phyloP scores from a whole-genome alignment of 1,140 invertebrate species.

The Drusus annulatus region DNA sequence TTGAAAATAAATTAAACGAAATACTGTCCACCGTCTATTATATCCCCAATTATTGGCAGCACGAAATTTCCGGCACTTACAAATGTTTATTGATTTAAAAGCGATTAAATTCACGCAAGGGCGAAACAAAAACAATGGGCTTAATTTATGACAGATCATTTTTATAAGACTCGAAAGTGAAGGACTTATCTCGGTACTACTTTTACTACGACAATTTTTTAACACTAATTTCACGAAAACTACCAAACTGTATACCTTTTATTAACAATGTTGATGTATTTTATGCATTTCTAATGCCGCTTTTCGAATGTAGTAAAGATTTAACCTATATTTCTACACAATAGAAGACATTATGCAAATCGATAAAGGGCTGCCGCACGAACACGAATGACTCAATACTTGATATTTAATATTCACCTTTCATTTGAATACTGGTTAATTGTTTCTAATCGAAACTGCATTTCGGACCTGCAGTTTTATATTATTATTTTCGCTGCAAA shows the following conservation, averaged over 20 bases:
- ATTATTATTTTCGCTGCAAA: slow-evolving; percentile 20
- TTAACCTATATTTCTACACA: slow-evolving; percentile 51
- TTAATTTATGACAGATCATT: slow-evolving; percentile 29
- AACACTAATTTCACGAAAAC: neutral
- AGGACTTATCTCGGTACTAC: neutral
- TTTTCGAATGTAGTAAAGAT: slow-evolving; percentile 1
- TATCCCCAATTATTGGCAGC: neutral
- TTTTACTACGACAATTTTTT: too few relatives aligned
- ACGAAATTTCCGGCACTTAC: neutral
- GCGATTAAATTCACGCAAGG: slow-evolving; percentile 9
- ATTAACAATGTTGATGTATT: neutral
- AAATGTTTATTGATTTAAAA: neutral
- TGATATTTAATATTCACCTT: slow-evolving; percentile 23
- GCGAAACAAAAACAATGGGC: slow-evolving; percentile 28
- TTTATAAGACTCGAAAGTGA: neutral
- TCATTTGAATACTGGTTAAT: slow-evolving; percentile 24
- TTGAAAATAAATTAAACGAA: slow-evolving; percentile 28
- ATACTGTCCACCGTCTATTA: neutral
- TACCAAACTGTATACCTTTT: too few relatives aligned
- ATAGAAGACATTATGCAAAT: slow-evolving; percentile 48
- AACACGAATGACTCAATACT: neutral
- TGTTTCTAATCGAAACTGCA: slow-evolving; percentile 2
- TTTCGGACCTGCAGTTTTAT: slow-evolving; percentile 12
- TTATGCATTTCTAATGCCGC: neutral
- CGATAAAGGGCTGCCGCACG: slow-evolving; percentile 31